Evolutionary conservation across 1,140 invertebrate species (phyloP).

Genomic region (Lithobius niger): DNA sequence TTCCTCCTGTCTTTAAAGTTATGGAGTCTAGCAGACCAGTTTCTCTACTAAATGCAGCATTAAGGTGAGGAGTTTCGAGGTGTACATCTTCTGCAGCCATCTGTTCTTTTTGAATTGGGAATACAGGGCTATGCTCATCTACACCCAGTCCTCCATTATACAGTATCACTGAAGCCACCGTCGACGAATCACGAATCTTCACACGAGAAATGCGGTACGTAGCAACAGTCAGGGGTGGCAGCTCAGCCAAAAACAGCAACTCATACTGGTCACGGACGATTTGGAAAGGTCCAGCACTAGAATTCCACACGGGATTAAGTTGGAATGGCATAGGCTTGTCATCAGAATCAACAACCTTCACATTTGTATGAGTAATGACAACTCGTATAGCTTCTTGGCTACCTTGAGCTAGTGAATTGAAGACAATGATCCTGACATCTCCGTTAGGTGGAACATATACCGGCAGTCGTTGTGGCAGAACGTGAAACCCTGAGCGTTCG

Average conservation of each 20-base stretch:
- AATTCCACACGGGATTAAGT: slow-evolving; percentile 63
- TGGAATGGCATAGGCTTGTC: slow-evolving; percentile 47
- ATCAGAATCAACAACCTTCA: slow-evolving; percentile 53
- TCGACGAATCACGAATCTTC: slow-evolving; percentile 16
- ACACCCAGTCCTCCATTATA: neutral
- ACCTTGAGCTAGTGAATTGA: slow-evolving; percentile 61
- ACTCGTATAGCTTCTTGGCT: slow-evolving; percentile 60
- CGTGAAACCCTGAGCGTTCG: slow-evolving; percentile 66
- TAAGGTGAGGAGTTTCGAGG: slow-evolving; percentile 62
- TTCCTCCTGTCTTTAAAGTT: slow-evolving; percentile 55
- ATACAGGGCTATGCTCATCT: neutral
- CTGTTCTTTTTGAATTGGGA: slow-evolving; percentile 40
- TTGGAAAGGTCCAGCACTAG: slow-evolving; percentile 15
- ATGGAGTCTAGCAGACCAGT: slow-evolving; percentile 65
- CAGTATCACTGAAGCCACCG: neutral
- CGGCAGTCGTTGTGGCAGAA: slow-evolving; percentile 42
- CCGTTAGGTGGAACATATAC: slow-evolving; percentile 10
- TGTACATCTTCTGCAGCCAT: slow-evolving; percentile 71
- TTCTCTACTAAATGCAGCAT: slow-evolving; percentile 61
- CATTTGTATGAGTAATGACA: slow-evolving; percentile 49
- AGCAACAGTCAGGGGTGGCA: slow-evolving; percentile 55
- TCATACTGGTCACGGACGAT: slow-evolving; percentile 47
- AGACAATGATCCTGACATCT: slow-evolving; percentile 45
- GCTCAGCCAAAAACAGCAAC: slow-evolving; percentile 57
- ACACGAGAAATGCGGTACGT: slow-evolving; percentile 49